Base-by-base conservation (phyloP, 2,888 invertebrate genomes). In the Melieria omissa region DNA sequence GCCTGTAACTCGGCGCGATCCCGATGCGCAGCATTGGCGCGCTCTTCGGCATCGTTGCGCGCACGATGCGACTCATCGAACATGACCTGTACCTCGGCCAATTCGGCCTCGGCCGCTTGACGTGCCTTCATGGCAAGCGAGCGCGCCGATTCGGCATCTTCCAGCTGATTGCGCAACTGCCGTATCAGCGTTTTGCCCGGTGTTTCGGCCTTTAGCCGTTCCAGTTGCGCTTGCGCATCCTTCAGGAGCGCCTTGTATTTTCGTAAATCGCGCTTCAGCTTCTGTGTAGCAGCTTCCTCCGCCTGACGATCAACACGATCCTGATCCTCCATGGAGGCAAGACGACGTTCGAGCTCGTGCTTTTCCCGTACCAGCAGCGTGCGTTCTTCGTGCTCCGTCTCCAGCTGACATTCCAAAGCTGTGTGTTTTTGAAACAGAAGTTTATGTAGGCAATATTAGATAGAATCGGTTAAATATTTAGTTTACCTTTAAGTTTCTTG, bases 321-420 rank as follows among this genome's bases (percentile, higher is more conserved):
- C 60, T 92, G 89, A 82, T 95, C 95, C 78, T 94, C 93, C 41
- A 94, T 88, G 42, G 94, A 91, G 14, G 94, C 92, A 14, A 97
- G 88, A 9, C 96, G 90, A 5, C 96, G 89, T 86, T 98, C 98
- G 73, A 98, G 87, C 81, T 97, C 96, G 84, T 97, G 95, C 73
- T 97, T 95, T 83, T 98, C 97, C 10, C 96, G 91, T 52, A 96
- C 87, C 62, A 97, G 88, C 73, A 93, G 87, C 52, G 96, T 96
- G 54, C 97, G 90, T 86, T 97, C 97, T 74, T 96, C 94, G 85
- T 97, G 97, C 86, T 98, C 97, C 78, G 93, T 95, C 85, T 98
- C 97, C 76, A 98, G 86, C 84, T 98, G 97, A 29, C 93, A 92
- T 87, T 98, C 97, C 79, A 98, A 88, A 72, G 94, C 93, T 94